Conservation (phyloP, 1,140 invertebrate genomes). For the Drosophila eugracilis region DNA sequence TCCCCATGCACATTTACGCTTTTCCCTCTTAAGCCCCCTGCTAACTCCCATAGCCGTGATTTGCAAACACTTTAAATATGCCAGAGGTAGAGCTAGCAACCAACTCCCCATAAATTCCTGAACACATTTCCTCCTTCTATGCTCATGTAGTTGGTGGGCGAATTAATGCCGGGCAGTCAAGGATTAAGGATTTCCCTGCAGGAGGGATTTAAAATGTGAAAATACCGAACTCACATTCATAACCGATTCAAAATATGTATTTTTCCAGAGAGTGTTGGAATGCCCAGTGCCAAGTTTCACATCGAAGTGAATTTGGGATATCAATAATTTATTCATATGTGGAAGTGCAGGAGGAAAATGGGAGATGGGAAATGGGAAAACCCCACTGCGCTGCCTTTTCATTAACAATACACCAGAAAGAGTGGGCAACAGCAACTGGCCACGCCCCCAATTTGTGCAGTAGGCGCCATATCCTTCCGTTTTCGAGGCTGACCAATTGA, state of each 20-base stretch:
- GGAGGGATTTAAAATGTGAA: not conserved
- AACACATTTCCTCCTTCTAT: slow-evolving; percentile 1
- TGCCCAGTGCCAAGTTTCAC: not conserved
- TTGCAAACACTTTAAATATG: slow-evolving; percentile 49
- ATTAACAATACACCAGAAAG: slow-evolving; percentile 31
- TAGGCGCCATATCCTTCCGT: slow-evolving; percentile 44
- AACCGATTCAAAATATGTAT: slow-evolving; percentile 48
- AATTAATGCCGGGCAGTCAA: slow-evolving; percentile 21
- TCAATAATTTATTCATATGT: slow-evolving; percentile 49
- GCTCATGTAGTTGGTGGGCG: slow-evolving; percentile 16
- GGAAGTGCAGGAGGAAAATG: not conserved
- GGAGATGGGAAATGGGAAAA: not conserved
- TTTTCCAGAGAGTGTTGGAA: slow-evolving; percentile 20
- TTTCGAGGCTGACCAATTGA: slow-evolving; percentile 26
- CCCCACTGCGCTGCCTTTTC: not conserved
- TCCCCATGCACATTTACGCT: slow-evolving; percentile 2
- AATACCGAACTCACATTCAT: slow-evolving; percentile 7
- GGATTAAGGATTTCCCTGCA: slow-evolving; percentile 25
- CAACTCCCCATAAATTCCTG: slow-evolving; percentile 14
- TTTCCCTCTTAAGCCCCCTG: not conserved
- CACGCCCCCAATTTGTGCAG: slow-evolving; percentile 23
- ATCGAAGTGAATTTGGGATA: slow-evolving; percentile 19
- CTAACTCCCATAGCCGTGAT: slow-evolving; percentile 32
- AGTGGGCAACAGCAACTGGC: not conserved
- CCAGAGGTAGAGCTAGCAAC: not conserved